Base-by-base conservation (phyloP, 2,888 invertebrate genomes). In the Eupithecia abbreviata region DNA sequence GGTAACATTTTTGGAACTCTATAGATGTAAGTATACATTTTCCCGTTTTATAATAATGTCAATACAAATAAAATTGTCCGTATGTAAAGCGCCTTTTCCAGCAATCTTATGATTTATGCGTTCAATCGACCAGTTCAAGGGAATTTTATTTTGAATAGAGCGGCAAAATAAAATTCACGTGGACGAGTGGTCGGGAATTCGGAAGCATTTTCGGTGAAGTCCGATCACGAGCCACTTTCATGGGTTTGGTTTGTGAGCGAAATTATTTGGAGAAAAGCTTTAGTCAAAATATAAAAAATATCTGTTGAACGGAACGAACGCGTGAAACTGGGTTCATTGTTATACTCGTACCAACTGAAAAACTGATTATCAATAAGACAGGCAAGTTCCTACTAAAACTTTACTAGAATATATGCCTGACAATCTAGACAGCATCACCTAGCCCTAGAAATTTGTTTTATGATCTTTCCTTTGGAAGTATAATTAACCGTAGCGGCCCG, bases 91-190 rank as follows among this genome's bases (percentile, higher is more conserved):
- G 18, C 62, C 62, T 62, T 42, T 42, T 41, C 66, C 42, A 66
- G 42, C 42, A 42, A 66, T 66, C 47, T 76, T 15, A 67, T 73
- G 18, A 77, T 77, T 74, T 62, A 71, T 58, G 30, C 73, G 68
- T 49, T 62, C 71, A 72, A 55, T 72, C 62, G 68, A 72, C 49
- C 71, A 43, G 62, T 72, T 68, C 71, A 72, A 30, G 18, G 49
- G 74, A 72, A 58, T 74, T 73, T 72, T 72, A 68, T 72, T 77
- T 65, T 77, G 74, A 77, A 67, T 62, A 62, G 30, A 62, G 62
- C 62, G 18, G 10, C 12, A 30, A 51, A 62, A 62, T 62, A 62
- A 62, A 58, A 62, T 62, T 62, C 62, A 30, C 62, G 30, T 62
- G 62, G 4, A 10, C 9, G 58, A 58, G 18, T 58, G 18, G 30